Percentiles rank a stretch among this genome's conserved stretches.
Conservation (phyloP, 2,797 vertebrate genomes). For the Microctenopoma lineatum region DNA sequence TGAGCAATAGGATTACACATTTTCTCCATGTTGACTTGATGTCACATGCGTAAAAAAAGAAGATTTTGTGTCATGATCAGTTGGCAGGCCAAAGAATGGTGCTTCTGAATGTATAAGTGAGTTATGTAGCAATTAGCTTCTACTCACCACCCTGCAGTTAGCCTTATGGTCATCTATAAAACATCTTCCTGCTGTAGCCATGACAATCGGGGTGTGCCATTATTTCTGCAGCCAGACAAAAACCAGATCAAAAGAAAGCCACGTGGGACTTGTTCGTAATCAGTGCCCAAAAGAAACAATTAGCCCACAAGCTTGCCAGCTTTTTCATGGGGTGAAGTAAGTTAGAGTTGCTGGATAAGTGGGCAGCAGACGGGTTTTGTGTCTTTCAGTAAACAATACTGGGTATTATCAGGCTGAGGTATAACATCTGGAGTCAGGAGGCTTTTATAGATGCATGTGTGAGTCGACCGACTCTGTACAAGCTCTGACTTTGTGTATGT, state of each 20-base stretch:
- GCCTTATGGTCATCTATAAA: conserved; percentile 66
- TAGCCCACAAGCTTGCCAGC: conserved; percentile 60
- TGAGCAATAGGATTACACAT: conserved; percentile 25
- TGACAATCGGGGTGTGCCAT: conserved; percentile 55
- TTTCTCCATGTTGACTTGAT: conserved; percentile 40
- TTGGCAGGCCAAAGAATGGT: conserved; percentile 66
- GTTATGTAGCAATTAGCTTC: conserved; percentile 66
- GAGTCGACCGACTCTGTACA: conserved; percentile 5
- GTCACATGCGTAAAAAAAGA: conserved; percentile 46
- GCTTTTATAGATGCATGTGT: conserved; percentile 31
- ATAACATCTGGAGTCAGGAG: conserved; percentile 54
- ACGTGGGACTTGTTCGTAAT: conserved; percentile 73
- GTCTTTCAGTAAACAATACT: conserved; percentile 67
- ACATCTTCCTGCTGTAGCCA: conserved; percentile 56
- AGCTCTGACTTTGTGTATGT: conserved; percentile 9
- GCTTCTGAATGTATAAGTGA: conserved; percentile 63
- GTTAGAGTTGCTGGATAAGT: conserved; percentile 57
- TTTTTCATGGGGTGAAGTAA: conserved; percentile 65
- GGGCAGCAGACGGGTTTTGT: conserved; percentile 59
- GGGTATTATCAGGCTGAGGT: conserved; percentile 49
- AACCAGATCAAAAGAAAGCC: conserved; percentile 69
- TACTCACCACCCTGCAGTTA: conserved; percentile 66
- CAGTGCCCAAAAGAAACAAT: conserved; percentile 74
- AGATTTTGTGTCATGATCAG: conserved; percentile 50
- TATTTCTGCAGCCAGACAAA: conserved; percentile 63